Evolutionary conservation across 2,888 invertebrate species (phyloP).

Genomic region (Drosophila meridionalis): DNA sequence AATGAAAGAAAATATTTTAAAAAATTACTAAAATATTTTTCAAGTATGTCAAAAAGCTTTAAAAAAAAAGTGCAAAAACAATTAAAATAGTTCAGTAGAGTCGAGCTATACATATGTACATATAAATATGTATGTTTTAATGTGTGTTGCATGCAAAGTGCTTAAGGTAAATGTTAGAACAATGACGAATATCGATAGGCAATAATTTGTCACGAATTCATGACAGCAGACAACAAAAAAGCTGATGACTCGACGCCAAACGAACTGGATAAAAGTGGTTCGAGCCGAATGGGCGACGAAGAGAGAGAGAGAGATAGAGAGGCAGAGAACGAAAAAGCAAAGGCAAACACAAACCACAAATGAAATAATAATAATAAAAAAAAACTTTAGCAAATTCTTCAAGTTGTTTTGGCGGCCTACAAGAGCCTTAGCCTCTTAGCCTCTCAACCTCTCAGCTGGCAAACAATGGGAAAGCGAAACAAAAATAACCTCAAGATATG

Average conservation of each 20-base stretch:
- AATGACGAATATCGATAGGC: slow-evolving; percentile 50
- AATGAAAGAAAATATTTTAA: slow-evolving; percentile 35
- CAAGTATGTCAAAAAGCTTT: slow-evolving; percentile 1
- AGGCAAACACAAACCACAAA: slow-evolving; percentile 9
- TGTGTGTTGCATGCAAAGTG: slow-evolving; percentile 17
- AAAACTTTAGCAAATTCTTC: slow-evolving; percentile 49
- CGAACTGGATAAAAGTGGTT: slow-evolving; percentile 33
- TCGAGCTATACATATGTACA: too few species aligned
- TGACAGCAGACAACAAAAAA: slow-evolving; percentile 9
- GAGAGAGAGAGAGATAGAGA: background rate
- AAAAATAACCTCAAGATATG: slow-evolving; percentile 55
- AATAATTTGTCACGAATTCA: slow-evolving; percentile 57
- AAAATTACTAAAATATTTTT: slow-evolving; percentile 9
- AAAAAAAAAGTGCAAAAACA: slow-evolving; percentile 12
- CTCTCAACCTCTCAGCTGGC: slow-evolving; percentile 16
- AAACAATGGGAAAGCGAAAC: slow-evolving; percentile 58
- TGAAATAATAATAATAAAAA: slow-evolving; percentile 19
- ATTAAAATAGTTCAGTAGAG: slow-evolving; percentile 2
- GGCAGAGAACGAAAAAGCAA: background rate
- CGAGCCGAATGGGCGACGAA: slow-evolving; percentile 36
- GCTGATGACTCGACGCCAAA: slow-evolving; percentile 27
- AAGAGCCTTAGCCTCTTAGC: slow-evolving; percentile 22
- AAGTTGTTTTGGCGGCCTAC: slow-evolving; percentile 56
- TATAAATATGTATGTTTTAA: background rate
- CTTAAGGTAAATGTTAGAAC: slow-evolving; percentile 36